A percentile compares a stretch with the other conserved stretches of the same genome.
Evolutionary conservation across 2,888 invertebrate species (phyloP).

Genomic region (Sinohyriopsis cumingii): DNA sequence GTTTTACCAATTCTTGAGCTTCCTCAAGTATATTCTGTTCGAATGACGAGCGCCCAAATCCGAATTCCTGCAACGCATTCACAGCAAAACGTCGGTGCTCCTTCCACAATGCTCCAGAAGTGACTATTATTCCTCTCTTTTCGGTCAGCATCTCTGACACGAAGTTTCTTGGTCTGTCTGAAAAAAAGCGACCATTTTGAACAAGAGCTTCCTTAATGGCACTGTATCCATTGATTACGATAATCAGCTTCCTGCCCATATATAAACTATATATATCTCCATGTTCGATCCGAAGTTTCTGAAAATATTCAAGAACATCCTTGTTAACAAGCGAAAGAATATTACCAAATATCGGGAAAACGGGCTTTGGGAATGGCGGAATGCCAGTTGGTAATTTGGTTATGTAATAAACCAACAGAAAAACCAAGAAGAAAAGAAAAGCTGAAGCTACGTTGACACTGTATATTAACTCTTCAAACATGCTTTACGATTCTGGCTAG

Average conservation of each 20-base stretch:
- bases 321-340: slow-evolving; percentile 5
- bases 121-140: slow-evolving; percentile 12
- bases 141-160: not conserved
- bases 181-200: too few relatives aligned
- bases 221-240: slow-evolving; percentile 21
- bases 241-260: slow-evolving; percentile 12
- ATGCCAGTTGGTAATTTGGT: slow-evolving; percentile 1
- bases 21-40: slow-evolving; percentile 27
- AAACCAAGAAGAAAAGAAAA: too few relatives aligned
- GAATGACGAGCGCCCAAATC: slow-evolving; percentile 17
- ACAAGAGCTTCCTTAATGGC: slow-evolving; percentile 22
- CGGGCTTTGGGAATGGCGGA: slow-evolving; percentile 21
- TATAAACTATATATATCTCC: slow-evolving; percentile 20
- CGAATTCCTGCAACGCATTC: slow-evolving; percentile 16
- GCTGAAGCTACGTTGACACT: too few relatives aligned
- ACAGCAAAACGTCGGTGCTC: slow-evolving; percentile 18
- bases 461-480: too few relatives aligned
- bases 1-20: slow-evolving; percentile 10
- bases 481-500: too few relatives aligned
- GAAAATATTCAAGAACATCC: slow-evolving; percentile 5
- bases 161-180: slow-evolving; percentile 14
- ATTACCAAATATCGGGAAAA: slow-evolving; percentile 25
- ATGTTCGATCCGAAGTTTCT: slow-evolving; percentile 12
- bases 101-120: slow-evolving; percentile 25
- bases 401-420: too few relatives aligned